phyloP scores from a whole-genome alignment of 2,888 invertebrate genomes.

The Athalia rosae region DNA sequence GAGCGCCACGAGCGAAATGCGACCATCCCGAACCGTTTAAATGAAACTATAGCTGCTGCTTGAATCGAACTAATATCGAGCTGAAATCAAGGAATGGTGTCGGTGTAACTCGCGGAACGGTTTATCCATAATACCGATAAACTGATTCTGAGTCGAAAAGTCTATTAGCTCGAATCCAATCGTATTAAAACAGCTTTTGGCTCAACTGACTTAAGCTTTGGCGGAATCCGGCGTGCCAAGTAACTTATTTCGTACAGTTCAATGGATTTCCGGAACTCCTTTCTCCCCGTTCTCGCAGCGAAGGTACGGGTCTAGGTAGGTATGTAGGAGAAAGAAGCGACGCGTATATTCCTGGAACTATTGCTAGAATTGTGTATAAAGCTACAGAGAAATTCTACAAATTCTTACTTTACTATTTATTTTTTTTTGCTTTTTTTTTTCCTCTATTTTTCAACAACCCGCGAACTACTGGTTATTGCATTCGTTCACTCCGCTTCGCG shows the following conservation, averaged over 20 bases:
- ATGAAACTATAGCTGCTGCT: background rate
- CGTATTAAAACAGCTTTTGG: conserved; percentile 42
- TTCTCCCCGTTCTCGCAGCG: background rate
- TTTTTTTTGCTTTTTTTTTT: no score
- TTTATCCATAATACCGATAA: conserved; percentile 22
- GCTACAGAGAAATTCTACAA: background rate
- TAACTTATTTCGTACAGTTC: conserved; percentile 41
- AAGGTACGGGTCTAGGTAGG: background rate
- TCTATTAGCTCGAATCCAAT: conserved; percentile 42
- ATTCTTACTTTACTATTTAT: conserved; percentile 5
- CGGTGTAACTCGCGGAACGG: conserved; percentile 1
- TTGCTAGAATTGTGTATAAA: background rate
- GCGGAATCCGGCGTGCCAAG: conserved; percentile 33
- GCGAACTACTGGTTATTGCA: conserved; percentile 7
- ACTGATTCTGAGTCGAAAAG: conserved; percentile 39
- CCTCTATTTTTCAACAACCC: background rate
- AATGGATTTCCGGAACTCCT: conserved; percentile 31
- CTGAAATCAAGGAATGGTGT: background rate
- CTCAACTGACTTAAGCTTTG: conserved; percentile 38
- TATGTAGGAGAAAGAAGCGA: background rate
- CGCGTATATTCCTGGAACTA: conserved; percentile 2
- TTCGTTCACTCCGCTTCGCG: background rate
- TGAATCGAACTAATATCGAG: background rate
- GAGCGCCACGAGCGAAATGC: background rate
- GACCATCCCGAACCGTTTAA: conserved; percentile 7